Evolutionary conservation across 1,140 invertebrate species (phyloP).

Genomic region (Gonatopus flavifemur): DNA sequence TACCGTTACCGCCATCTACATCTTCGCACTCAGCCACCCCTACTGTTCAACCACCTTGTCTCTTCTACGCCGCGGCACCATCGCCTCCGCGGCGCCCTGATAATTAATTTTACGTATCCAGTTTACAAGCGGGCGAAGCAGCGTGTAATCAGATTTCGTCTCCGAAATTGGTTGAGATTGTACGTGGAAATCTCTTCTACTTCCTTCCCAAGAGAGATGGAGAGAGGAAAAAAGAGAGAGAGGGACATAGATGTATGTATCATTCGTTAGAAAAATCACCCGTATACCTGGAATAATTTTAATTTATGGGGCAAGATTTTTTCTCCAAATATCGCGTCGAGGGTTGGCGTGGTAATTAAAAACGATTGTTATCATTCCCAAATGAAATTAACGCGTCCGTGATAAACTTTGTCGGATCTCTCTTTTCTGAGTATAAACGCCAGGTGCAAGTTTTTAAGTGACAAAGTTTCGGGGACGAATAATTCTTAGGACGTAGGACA

Average conservation of each 20-base stretch:
- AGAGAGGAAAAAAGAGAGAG: too few relatives aligned
- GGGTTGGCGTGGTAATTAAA: conserved; percentile 21
- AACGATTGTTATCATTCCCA: conserved; percentile 21
- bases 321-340: neutral
- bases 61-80: neutral
- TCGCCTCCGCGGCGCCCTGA: conserved; percentile 38
- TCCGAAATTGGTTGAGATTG: conserved; percentile 50
- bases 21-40: conserved; percentile 12
- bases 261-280: conserved; percentile 7
- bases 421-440: too few relatives aligned
- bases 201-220: too few relatives aligned
- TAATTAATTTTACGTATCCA: conserved; percentile 58
- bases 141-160: conserved; percentile 49
- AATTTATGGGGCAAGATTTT: too few relatives aligned
- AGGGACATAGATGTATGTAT: conserved; percentile 5
- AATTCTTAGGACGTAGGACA: too few relatives aligned
- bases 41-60: neutral
- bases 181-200: conserved; percentile 26
- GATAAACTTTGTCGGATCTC: conserved; percentile 20
- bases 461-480: conserved; percentile 29
- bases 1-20: conserved; percentile 6
- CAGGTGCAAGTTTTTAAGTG: conserved; percentile 25
- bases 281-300: too few relatives aligned
- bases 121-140: conserved; percentile 49
- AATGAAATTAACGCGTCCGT: conserved; percentile 25